Percentiles rank a stretch among this genome's conserved stretches.
phyloP scores from a whole-genome alignment of 2,113 vertebrate genomes.

The Callithrix jacchus region DNA sequence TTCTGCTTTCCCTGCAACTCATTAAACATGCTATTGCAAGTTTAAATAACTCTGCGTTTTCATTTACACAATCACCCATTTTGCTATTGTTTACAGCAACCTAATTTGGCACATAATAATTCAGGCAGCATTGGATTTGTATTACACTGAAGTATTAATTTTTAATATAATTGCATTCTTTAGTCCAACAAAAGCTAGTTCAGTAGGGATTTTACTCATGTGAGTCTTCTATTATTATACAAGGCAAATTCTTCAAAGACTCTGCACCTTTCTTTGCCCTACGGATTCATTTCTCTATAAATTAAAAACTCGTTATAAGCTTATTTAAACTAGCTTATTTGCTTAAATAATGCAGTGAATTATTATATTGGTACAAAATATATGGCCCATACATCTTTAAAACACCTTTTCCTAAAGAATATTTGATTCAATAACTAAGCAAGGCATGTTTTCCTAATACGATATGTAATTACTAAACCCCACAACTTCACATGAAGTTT shows the following conservation, averaged over 20 bases:
- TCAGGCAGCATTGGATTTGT: constrained; percentile 60
- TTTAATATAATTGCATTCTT: constrained; percentile 75
- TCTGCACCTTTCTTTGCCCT: constrained; percentile 53
- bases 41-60: constrained; percentile 69
- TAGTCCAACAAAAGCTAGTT: constrained; percentile 66
- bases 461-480: not conserved
- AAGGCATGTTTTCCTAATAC: not conserved
- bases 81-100: constrained; percentile 72
- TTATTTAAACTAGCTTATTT: constrained; percentile 64
- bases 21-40: constrained; percentile 55
- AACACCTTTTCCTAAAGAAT: constrained; percentile 20
- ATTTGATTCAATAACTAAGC: constrained; percentile 26
- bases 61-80: constrained; percentile 62
- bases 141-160: constrained; percentile 69
- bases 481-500: not conserved
- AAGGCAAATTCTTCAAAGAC: constrained; percentile 62
- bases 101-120: constrained; percentile 74
- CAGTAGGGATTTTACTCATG: constrained; percentile 68
- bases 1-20: constrained; percentile 60
- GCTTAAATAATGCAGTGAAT: constrained; percentile 52
- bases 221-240: constrained; percentile 64
- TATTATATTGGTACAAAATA: constrained; percentile 25
- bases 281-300: constrained; percentile 71
- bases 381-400: not conserved
- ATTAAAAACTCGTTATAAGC: constrained; percentile 72